Conservation (phyloP, 2,797 vertebrate genomes). For the Acridotheres tristis region DNA sequence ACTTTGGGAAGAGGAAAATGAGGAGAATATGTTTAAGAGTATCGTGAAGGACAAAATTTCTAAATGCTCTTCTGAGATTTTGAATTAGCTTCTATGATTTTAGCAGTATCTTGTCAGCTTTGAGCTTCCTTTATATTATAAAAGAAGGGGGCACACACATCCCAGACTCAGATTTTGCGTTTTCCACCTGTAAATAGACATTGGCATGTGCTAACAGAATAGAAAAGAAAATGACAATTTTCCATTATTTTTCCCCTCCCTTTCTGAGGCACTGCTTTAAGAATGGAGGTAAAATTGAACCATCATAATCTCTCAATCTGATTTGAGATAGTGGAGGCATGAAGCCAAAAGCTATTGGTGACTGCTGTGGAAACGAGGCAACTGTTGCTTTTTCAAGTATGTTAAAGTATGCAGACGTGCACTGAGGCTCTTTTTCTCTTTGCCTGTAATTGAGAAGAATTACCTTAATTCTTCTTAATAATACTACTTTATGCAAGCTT, state of each 20-base stretch:
- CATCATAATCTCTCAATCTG: neutral
- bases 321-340: neutral
- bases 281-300: neutral
- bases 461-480: neutral
- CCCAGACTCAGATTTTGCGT: rapidly evolving
- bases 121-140: neutral
- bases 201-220: neutral
- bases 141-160: rapidly evolving
- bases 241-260: neutral
- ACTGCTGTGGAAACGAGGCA: neutral
- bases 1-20: neutral
- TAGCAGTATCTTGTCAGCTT: neutral
- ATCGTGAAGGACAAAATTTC: neutral
- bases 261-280: neutral
- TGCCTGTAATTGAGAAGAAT: neutral
- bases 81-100: neutral
- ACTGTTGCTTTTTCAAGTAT: neutral
- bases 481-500: neutral
- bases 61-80: neutral
- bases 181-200: neutral
- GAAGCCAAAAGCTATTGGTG: neutral
- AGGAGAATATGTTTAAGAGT: neutral
- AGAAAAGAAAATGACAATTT: neutral
- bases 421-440: neutral
- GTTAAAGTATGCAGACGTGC: neutral